Evolutionary conservation across 1,140 invertebrate genomes (phyloP), one percentile per base, ranked within the genome.

Genomic region (Drosophila lini): DNA sequence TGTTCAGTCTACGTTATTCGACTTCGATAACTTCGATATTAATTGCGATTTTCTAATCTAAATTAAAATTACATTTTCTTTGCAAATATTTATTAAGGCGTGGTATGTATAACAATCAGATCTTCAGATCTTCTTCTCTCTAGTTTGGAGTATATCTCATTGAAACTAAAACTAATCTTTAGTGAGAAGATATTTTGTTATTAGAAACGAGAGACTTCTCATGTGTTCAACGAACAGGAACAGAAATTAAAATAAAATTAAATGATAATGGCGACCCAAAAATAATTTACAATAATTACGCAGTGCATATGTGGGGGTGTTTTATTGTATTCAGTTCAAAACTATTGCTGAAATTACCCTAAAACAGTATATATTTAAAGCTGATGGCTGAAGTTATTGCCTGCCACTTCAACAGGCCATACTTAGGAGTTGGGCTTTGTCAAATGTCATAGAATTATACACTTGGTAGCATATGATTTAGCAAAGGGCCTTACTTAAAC

Each of bases 371-470:
- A 36, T 13, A 36, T 36, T 36, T 19, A 5, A 36, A 22, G 13
- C 19, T 38, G 2, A 38, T 22, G 15, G 4, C 1, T 15, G 13
- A n/a, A 38, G 25, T 55, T 36, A 53, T 22, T 25, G n/a, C 34
- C 32, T 36, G 34, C 5, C 52, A 55, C 52, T 38, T 22, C 13
- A 8, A 22, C 15, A 15, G 7, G 50, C 16, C 10, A 16, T 50
- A 50, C 28, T 31, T 38, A 0, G 32, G 19, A 9, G 16, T n/a
- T 36, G 22, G 50, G 13, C 16, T 22, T 36, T 19, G 13, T 5
- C 34, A 38, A 55, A 38, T 55, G 52, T 19, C 8, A 55, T 55
- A 15, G 15, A 9, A 60, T 60, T 60, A 60, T 55, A 6, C 11
- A 11, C 3, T 25, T 52, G 13, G 7, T 2, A 15, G 6, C 13